A percentile compares a stretch with the other conserved stretches of the same genome.
These are phyloP conservation scores for Cheilosia pagana DNA, from an alignment of 2,888 invertebrate species.

Conservation along the genomic window DNA sequence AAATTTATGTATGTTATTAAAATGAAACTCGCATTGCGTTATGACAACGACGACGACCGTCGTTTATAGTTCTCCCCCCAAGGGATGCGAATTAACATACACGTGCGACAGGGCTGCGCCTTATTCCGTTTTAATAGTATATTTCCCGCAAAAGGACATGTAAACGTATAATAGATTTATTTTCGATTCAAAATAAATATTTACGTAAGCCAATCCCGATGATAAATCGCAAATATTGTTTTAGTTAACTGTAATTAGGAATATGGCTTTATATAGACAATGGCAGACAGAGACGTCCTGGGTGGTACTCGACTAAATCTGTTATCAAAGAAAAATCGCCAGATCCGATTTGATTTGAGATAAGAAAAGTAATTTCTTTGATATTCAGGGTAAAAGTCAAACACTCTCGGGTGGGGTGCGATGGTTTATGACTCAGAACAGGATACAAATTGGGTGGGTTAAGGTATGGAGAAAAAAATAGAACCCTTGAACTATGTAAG, in stretches of 20 bases:
- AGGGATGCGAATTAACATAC: conserved; percentile 65
- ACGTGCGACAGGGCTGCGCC: conserved; percentile 42
- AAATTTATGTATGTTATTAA: conserved; percentile 73
- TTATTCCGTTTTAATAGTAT: background rate
- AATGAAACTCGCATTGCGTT: conserved; percentile 68
- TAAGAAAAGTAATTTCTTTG: too few relatives aligned
- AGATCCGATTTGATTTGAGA: too few relatives aligned
- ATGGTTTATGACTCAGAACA: too few relatives aligned
- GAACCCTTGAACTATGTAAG: too few relatives aligned
- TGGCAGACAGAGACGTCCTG: too few relatives aligned
- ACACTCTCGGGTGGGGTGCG: too few relatives aligned
- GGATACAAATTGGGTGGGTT: too few relatives aligned
- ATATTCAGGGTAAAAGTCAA: too few relatives aligned
- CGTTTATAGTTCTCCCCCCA: conserved; percentile 41
- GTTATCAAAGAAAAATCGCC: too few relatives aligned
- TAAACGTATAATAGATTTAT: background rate
- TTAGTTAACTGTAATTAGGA: background rate
- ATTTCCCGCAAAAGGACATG: background rate
- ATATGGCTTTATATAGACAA: too few relatives aligned
- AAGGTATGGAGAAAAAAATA: too few relatives aligned
- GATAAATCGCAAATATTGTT: background rate
- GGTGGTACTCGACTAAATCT: too few relatives aligned
- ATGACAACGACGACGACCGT: conserved; percentile 13
- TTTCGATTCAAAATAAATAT: background rate
- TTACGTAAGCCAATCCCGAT: background rate